phyloP scores from a whole-genome alignment of 2,888 invertebrate species.

The Xestia c-nigrum region DNA sequence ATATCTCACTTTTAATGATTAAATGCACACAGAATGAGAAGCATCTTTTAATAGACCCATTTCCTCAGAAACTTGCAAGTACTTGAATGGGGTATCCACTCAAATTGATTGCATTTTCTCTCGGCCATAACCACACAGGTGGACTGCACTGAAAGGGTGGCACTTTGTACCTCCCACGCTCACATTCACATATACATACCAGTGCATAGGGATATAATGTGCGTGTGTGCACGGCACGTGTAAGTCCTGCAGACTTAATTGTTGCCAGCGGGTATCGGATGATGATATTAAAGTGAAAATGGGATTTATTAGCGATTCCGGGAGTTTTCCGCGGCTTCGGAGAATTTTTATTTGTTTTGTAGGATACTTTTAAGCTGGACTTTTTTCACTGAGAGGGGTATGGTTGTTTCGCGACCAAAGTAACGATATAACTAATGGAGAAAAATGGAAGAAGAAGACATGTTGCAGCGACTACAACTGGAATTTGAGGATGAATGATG shows the following conservation, averaged over 20 bases:
- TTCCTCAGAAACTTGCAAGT: neutral
- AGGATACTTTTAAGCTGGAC: neutral
- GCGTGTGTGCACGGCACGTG: constrained; percentile 68
- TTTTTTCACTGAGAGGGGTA: neutral
- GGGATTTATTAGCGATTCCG: constrained; percentile 46
- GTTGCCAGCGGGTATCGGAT: constrained; percentile 56
- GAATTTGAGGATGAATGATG: neutral
- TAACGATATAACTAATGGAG: neutral
- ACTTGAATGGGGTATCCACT: constrained; percentile 5
- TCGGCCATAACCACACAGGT: constrained; percentile 35
- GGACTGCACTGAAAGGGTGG: constrained; percentile 59
- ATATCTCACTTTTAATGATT: neutral
- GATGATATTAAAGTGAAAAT: constrained; percentile 50
- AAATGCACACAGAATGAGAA: constrained; percentile 9
- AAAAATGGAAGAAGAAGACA: neutral
- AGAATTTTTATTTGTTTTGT: constrained; percentile 2
- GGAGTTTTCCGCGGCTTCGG: constrained; percentile 11
- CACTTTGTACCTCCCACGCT: constrained; percentile 56
- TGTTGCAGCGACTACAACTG: neutral
- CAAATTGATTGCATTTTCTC: constrained; percentile 45
- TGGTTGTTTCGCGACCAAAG: neutral
- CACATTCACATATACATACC: constrained; percentile 23
- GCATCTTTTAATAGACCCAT: neutral
- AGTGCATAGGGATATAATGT: constrained; percentile 21
- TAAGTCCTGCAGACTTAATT: constrained; percentile 70